These are phyloP conservation scores for Piliocolobus tephrosceles DNA, from an alignment of 2,113 vertebrate genomes.

Conservation along the genomic window DNA sequence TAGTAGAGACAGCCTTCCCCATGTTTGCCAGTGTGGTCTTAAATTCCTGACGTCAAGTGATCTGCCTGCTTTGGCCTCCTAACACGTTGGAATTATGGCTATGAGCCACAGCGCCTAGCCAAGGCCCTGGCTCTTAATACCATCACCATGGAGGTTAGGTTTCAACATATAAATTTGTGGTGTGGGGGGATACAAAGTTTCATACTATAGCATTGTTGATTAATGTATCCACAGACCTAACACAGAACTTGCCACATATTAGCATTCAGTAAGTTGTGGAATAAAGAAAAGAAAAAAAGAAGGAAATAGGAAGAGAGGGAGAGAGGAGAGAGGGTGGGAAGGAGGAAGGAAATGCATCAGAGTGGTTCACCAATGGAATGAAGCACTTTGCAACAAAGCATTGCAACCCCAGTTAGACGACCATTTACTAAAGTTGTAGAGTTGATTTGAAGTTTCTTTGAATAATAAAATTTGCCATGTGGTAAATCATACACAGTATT, in stretches of 20 bases:
- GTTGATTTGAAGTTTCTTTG: background rate
- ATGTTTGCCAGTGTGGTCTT: no score
- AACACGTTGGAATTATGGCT: no score
- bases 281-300: background rate
- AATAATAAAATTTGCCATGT: background rate
- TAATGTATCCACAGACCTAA: background rate
- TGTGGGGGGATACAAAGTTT: background rate
- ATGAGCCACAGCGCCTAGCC: no score
- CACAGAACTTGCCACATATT: background rate
- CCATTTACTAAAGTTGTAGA: background rate
- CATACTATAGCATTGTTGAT: background rate
- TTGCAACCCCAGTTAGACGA: background rate
- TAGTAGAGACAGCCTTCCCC: no score
- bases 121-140: background rate
- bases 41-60: no score
- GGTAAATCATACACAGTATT: background rate
- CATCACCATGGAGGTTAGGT: background rate
- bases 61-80: background rate
- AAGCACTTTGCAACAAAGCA: background rate
- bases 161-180: background rate
- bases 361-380: background rate
- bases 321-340: background rate
- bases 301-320: no score
- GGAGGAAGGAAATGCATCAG: background rate
- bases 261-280: background rate